Conservation (phyloP, 2,888 invertebrate species). For the Ypsolopha scabrella region DNA sequence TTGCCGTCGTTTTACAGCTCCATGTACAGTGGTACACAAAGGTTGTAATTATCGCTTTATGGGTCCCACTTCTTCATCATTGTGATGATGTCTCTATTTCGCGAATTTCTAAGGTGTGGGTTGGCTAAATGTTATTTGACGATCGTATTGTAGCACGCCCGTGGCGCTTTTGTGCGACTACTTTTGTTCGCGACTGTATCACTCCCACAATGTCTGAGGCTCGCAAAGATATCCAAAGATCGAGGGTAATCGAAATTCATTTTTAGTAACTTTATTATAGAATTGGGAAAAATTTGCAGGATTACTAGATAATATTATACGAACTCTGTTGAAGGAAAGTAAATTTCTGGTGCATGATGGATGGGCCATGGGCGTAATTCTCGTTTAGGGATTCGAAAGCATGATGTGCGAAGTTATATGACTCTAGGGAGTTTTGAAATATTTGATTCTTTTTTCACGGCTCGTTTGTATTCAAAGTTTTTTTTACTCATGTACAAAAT, state of each 20-base stretch:
- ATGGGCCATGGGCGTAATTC: slow-evolving; percentile 24
- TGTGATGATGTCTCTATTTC: slow-evolving; percentile 65
- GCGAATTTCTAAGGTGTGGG: slow-evolving; percentile 68
- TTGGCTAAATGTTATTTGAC: slow-evolving; percentile 68
- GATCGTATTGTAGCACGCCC: slow-evolving; percentile 61
- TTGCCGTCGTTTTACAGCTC: slow-evolving; percentile 39
- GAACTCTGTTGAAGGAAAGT: slow-evolving; percentile 48
- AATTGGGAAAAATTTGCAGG: no score
- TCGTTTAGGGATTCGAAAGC: slow-evolving; percentile 25
- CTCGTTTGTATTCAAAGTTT: background rate
- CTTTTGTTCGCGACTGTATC: slow-evolving; percentile 50
- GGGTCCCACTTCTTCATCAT: slow-evolving; percentile 51
- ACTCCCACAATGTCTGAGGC: slow-evolving; percentile 52
- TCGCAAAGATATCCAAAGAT: background rate
- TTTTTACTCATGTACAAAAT: background rate
- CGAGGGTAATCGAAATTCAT: no score
- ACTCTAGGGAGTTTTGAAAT: slow-evolving; percentile 37
- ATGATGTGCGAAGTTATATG: slow-evolving; percentile 52
- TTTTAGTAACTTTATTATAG: no score
- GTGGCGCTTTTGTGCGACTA: slow-evolving; percentile 45
- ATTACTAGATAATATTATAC: slow-evolving; percentile 28
- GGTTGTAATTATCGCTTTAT: slow-evolving; percentile 62
- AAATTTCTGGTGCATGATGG: slow-evolving; percentile 12
- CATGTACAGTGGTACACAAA: slow-evolving; percentile 43
- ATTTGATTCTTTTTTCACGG: background rate